Percentiles rank a stretch among this genome's conserved stretches.
phyloP scores from a whole-genome alignment of 2,797 vertebrate genomes.

The Acanthurus leucopareius region DNA sequence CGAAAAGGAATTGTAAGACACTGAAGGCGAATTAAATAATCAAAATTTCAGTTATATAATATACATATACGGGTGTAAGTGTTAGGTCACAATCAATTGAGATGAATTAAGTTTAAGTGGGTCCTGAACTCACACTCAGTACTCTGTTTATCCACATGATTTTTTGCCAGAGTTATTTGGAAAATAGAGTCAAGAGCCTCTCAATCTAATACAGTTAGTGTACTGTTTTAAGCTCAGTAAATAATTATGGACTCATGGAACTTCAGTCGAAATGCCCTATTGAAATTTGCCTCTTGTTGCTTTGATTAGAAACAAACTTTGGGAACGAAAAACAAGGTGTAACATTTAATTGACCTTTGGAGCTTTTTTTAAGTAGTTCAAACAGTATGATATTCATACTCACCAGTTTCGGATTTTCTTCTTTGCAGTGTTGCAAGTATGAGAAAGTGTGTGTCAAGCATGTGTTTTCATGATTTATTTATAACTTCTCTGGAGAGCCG shows the following conservation, averaged over 20 bases:
- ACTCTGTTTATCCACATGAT: background rate
- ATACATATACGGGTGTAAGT: background rate
- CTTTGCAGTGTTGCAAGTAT: background rate
- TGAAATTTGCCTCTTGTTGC: background rate
- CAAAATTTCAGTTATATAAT: background rate
- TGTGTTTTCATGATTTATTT: conserved; percentile 49
- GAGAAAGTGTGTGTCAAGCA: background rate
- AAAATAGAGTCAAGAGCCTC: background rate
- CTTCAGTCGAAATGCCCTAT: background rate
- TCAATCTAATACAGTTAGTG: background rate
- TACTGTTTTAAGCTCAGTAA: background rate
- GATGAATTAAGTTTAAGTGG: too few species aligned
- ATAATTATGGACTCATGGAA: conserved; percentile 1
- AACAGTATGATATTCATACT: conserved; percentile 44
- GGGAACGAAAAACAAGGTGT: background rate
- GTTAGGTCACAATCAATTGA: too few species aligned
- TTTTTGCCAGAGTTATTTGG: background rate
- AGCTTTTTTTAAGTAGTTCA: conserved; percentile 6
- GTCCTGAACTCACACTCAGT: background rate
- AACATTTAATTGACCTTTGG: background rate
- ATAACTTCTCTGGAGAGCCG: conserved; percentile 63
- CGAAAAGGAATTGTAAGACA: background rate
- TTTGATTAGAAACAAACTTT: background rate
- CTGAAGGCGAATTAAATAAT: background rate
- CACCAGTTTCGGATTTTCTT: conserved; percentile 48